Evolutionary conservation across 2,888 invertebrate genomes (phyloP), one percentile per base, ranked within the genome.

Genomic region (Synergus gifuensis): DNA sequence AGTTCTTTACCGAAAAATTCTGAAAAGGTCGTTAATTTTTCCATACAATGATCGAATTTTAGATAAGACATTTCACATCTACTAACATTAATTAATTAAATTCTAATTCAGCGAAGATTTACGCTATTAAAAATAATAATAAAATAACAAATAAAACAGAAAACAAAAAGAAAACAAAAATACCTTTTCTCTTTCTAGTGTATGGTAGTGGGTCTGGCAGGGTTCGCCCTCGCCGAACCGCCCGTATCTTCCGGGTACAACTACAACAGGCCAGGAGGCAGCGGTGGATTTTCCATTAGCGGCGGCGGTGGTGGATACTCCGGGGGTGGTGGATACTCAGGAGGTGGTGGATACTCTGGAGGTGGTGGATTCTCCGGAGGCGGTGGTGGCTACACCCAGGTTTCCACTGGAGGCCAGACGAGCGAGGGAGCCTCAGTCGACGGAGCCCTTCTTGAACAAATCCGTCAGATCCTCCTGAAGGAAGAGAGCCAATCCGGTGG

Each of bases 371-470:
- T 85, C 80, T 88, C 87, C 63, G 86, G 78, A 92, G 93, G 84
- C 89, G 92, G 93, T 82, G 95, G 86, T 81, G 95, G 96, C 85
- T 96, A 96, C 88, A 96, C 96, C 93, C 95, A 94, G 85, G 95
- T 96, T 86, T 97, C 96, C 87, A 94, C 95, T 86, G 97, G 97
- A 86, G 95, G 94, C 93, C 96, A 96, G 92, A 96, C 96, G 88
- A 96, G 94, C 87, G 97, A 97, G 92, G 97, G 97, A 83, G 96
- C 96, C 89, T 94, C 96, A 92, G 96, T 97, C 86, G 97, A 97
- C 93, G 94, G 94, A 54, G 95, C 95, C 84, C 95, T 97, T 86
- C 94, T 97, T 85, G 97, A 97, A 90, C 96, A 97, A 93, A 95
- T 97, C 90, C 95, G 97, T 88, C 96, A 97, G 92, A 97, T 97